Base-by-base conservation (phyloP, 2,113 vertebrate genomes). In the Cromileptes altivelis region DNA sequence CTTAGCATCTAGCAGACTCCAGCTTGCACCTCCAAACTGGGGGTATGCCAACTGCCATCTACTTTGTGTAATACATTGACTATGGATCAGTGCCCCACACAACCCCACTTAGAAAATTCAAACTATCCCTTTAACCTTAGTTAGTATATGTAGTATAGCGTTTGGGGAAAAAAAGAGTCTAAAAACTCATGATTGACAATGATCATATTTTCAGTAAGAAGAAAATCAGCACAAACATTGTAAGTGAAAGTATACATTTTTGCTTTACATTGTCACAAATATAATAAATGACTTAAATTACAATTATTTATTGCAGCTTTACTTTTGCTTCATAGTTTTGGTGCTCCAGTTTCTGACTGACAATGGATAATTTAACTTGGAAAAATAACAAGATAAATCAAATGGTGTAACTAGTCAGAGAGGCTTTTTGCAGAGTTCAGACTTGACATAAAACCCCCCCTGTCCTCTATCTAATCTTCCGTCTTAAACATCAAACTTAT, bases 391-490 rank as follows among this genome's bases (percentile, higher is more conserved):
- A 65, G 9, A 53, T 40, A 50, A 88, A 82, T 84, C 30, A 23
- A 71, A 88, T 77, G 53, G 52, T 80, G 78, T 82, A 78, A 85
- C 53, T 56, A 12, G 33, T 75, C 56, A 70, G 42, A 81, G 56
- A 85, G 65, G 23, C 50, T 75, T 82, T 45, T 75, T 78, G 62
- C 69, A 37, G 71, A 87, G 85, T 78, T 86, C 62, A 82, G 69
- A 79, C 78, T 73, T 74, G 57, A 87, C 69, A 78, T 53, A 45
- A 89, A 80, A 30, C 4, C 68, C 57, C 47, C 17, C 56, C 60
- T 42, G 71, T 88, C 77, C 70, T 84, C 83, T 52, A 60, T 89
- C 75, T 89, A 90, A 86, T 92, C 85, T 78, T 85, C 71, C 78
- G 55, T 78, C 61, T 87, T 70, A 85, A 84, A 81, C 74, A 82